Conservation (phyloP, 1,140 invertebrate species). For the Lethrus apterus region DNA sequence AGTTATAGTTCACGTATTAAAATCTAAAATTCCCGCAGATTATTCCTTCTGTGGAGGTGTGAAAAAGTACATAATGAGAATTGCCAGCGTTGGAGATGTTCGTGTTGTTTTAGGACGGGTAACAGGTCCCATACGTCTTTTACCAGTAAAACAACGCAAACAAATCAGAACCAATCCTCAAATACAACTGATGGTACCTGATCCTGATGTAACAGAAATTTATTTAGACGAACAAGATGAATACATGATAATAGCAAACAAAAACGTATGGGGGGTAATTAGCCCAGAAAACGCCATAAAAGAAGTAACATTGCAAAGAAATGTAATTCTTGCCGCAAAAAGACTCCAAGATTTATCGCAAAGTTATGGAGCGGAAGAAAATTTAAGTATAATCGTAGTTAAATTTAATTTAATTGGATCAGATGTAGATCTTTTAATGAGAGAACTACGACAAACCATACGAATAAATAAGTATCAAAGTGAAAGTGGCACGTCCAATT, state of each 20-base stretch:
- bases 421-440: slow-evolving; percentile 66
- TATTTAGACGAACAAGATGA: slow-evolving; percentile 71
- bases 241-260: slow-evolving; percentile 72
- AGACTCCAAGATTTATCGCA: slow-evolving; percentile 73
- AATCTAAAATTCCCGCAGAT: slow-evolving; percentile 45
- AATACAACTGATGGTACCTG: slow-evolving; percentile 59
- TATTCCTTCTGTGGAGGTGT: slow-evolving; percentile 36
- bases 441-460: slow-evolving; percentile 65
- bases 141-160: slow-evolving; percentile 48
- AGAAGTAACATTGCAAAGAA: slow-evolving; percentile 65
- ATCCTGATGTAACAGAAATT: slow-evolving; percentile 68
- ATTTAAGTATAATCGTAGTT: slow-evolving; percentile 70
- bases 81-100: slow-evolving; percentile 65
- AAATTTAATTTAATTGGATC: slow-evolving; percentile 56
- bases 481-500: slow-evolving; percentile 41
- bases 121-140: slow-evolving; percentile 51
- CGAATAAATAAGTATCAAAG: slow-evolving; percentile 44
- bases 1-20: slow-evolving; percentile 63
- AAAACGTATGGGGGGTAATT: slow-evolving; percentile 69
- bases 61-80: slow-evolving; percentile 55
- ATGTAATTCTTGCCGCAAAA: slow-evolving; percentile 71
- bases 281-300: slow-evolving; percentile 64
- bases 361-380: slow-evolving; percentile 72
- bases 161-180: slow-evolving; percentile 56
- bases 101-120: slow-evolving; percentile 61